Evolutionary conservation across 2,888 invertebrate species (phyloP), one percentile per base, ranked within the genome.

Genomic region (Pheosia gnoma): DNA sequence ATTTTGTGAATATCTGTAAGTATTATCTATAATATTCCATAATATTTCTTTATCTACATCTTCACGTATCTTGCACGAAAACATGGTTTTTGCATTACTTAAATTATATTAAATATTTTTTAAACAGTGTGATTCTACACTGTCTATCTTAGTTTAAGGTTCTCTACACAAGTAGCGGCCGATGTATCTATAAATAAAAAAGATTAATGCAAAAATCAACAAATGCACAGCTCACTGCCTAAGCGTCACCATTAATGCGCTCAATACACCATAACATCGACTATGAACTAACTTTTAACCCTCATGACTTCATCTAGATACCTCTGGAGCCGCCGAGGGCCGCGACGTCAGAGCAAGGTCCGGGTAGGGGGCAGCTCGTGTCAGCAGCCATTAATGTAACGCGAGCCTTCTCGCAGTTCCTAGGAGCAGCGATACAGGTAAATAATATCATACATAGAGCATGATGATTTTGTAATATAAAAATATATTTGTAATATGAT

Each of bases 371-470:
- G 49, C 92, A 93, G 84, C 94, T 96, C 63, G 94, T 96, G 58
- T 96, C 95, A 61, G 96, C 96, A 25, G 96, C 96, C 63, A 95
- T 96, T 72, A 96, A 96, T 77, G 96, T 96, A 66, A 96, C 96
- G 41, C 95, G 96, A 85, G 96, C 96, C 3, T 96, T 97, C 84
- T 96, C 96, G 65, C 95, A 96, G 86, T 96, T 97, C 88, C 94
- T 97, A 78, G 96, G 96, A 75, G 95, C 96, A 79, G 96, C 97
- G 61, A 94, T 97, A 80, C 96, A 96, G 95, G 97, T 97, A 81
- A 73, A 60, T 59, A n/a, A 57, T 36, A 25, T n/a, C 11, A 49
- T 9, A n/a, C 1, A 2, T 49, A 49, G 11, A 49, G 58, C 47
- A 25, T 25, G 25, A 25, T 25, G 25, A 25, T 2, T 25, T 25